Conservation (phyloP, 2,113 vertebrate genomes). For the Tretioscincus oriximinensis region DNA sequence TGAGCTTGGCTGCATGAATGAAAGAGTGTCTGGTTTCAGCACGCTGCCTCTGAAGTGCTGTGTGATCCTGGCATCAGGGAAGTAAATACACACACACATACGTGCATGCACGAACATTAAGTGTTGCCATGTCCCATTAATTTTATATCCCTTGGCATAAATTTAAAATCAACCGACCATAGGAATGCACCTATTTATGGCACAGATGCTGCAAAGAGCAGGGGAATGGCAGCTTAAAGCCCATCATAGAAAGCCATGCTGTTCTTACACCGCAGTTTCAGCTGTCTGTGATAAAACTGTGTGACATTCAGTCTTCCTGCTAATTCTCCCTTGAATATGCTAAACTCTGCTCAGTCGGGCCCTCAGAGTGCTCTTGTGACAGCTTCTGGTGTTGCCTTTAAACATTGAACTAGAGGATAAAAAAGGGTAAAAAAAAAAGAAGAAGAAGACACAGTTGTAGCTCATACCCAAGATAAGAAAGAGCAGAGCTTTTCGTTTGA, state of each 20-base stretch:
- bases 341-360: slow-evolving; percentile 50
- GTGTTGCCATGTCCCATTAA: slow-evolving; percentile 31
- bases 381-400: slow-evolving; percentile 29
- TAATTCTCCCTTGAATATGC: slow-evolving; percentile 37
- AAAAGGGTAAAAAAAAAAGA: neutral
- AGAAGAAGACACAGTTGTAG: slow-evolving; percentile 22
- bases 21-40: slow-evolving; percentile 50
- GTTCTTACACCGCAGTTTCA: slow-evolving; percentile 39
- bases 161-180: slow-evolving; percentile 33
- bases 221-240: slow-evolving; percentile 26
- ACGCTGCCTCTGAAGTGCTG: slow-evolving; percentile 38
- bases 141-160: slow-evolving; percentile 50
- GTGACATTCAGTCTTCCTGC: slow-evolving; percentile 44
- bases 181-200: slow-evolving; percentile 43
- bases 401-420: slow-evolving; percentile 28
- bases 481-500: slow-evolving; percentile 8
- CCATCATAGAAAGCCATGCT: slow-evolving; percentile 30
- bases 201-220: slow-evolving; percentile 34
- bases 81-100: slow-evolving; percentile 20
- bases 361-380: slow-evolving; percentile 33
- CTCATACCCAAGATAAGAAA: slow-evolving; percentile 7
- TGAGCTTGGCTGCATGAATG: slow-evolving; percentile 25
- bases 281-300: slow-evolving; percentile 37
- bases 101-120: slow-evolving; percentile 19
- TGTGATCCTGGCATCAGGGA: slow-evolving; percentile 35